A percentile compares a stretch with the other conserved stretches of the same genome.
Evolutionary conservation across 2,113 vertebrate genomes (phyloP).

Genomic region (Lagenorhynchus albirostris): DNA sequence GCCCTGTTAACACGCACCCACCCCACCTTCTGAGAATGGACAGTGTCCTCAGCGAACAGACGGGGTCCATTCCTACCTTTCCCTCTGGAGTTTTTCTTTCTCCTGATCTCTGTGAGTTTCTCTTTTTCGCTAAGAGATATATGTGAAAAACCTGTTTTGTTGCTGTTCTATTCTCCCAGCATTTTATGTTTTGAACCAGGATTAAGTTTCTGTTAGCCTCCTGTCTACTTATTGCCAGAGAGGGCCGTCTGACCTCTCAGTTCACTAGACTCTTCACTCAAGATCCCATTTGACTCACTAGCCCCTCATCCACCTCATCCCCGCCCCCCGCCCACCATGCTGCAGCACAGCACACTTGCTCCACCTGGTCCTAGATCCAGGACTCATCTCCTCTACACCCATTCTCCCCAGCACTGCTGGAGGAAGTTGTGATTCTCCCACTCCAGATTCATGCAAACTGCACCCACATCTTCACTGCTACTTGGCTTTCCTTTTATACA

Average conservation of each 20-base stretch:
- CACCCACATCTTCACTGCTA: not conserved
- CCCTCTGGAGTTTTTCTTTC: not conserved
- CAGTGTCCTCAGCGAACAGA: not conserved
- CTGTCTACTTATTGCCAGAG: not conserved
- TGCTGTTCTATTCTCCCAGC: not conserved
- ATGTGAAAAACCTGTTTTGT: not conserved
- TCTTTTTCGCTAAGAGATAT: not conserved
- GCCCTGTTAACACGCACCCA: not conserved
- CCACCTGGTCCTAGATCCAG: not conserved
- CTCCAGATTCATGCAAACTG: not conserved
- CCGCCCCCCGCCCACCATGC: not conserved
- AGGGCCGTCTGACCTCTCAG: not conserved
- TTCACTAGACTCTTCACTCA: not conserved
- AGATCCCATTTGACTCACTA: not conserved
- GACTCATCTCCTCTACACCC: not conserved
- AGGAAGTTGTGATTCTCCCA: not conserved
- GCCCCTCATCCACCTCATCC: not conserved
- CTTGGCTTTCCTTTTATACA: not conserved
- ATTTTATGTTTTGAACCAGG: not conserved
- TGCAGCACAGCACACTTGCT: not conserved
- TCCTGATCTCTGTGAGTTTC: not conserved
- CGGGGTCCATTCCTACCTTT: not conserved
- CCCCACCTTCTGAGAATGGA: not conserved
- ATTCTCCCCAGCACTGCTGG: not conserved
- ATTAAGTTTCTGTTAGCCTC: not conserved